Evolutionary conservation across 1,140 invertebrate genomes (phyloP).

Genomic region (Formica exsecta): DNA sequence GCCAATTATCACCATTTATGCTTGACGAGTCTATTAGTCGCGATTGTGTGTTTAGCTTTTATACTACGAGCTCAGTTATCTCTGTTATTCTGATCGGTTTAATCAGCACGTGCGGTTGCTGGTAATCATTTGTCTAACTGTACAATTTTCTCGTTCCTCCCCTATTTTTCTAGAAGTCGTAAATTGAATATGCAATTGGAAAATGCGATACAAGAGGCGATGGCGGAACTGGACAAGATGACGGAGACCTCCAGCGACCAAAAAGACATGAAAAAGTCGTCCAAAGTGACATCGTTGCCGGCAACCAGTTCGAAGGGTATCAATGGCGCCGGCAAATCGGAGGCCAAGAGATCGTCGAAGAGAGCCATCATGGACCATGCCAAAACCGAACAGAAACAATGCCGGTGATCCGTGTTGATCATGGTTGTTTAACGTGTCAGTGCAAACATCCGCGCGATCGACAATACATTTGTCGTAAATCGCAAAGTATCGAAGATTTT

Average conservation of each 20-base stretch:
- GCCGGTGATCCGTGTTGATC: slow-evolving; percentile 71
- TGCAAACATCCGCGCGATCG: neutral
- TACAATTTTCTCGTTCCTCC: slow-evolving; percentile 71
- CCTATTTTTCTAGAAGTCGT: slow-evolving; percentile 90
- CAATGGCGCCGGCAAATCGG: slow-evolving; percentile 64
- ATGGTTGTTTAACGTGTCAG: neutral
- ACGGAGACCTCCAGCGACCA: slow-evolving; percentile 71
- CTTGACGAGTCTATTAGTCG: slow-evolving; percentile 41
- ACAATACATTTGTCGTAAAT: neutral
- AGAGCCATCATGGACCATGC: slow-evolving; percentile 68
- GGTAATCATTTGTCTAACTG: slow-evolving; percentile 56
- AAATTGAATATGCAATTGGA: slow-evolving; percentile 95
- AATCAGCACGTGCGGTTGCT: neutral
- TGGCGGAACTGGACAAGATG: slow-evolving; percentile 90
- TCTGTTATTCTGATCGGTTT: slow-evolving; percentile 52
- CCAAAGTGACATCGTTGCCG: slow-evolving; percentile 44
- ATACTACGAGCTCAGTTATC: slow-evolving; percentile 19
- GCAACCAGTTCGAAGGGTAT: slow-evolving; percentile 57
- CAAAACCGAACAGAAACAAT: slow-evolving; percentile 74
- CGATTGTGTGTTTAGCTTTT: slow-evolving; percentile 46
- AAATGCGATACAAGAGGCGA: slow-evolving; percentile 96
- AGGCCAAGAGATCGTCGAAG: slow-evolving; percentile 78
- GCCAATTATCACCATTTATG: neutral
- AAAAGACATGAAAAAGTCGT: slow-evolving; percentile 61
- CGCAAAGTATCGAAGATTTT: slow-evolving; percentile 17